Percentiles rank a stretch among this genome's conserved stretches.
These are phyloP conservation scores for Acanthopagrus latus DNA, from an alignment of 2,797 vertebrate genomes.

Conservation along the genomic window DNA sequence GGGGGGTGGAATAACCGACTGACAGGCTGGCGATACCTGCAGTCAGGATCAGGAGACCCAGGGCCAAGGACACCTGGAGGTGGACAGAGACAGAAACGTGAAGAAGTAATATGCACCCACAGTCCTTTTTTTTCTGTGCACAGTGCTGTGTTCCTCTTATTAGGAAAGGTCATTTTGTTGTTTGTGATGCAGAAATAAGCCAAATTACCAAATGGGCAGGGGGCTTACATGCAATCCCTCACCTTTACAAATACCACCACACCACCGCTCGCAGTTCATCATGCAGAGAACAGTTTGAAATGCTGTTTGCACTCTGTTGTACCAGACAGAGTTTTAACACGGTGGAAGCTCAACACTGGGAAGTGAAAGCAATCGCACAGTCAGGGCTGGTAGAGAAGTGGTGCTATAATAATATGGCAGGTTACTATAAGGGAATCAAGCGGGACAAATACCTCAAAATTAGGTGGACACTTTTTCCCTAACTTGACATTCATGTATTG, in stretches of 20 bases:
- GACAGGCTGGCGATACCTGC: conserved; percentile 88
- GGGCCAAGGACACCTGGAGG: conserved; percentile 88
- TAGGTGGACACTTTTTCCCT: background rate
- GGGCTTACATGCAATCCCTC: conserved; percentile 37
- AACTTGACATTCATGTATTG: background rate
- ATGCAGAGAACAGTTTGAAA: conserved; percentile 39
- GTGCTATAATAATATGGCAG: background rate
- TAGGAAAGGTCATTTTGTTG: conserved; percentile 71
- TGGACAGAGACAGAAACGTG: conserved; percentile 21
- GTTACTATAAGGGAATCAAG: background rate
- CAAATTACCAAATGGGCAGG: conserved; percentile 39
- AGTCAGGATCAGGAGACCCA: conserved; percentile 87
- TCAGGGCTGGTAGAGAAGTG: background rate
- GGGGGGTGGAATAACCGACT: conserved; percentile 89
- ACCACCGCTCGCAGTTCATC: conserved; percentile 55
- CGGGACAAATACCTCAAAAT: background rate
- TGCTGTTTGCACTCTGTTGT: conserved; percentile 33
- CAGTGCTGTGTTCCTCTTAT: conserved; percentile 32
- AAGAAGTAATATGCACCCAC: conserved; percentile 9
- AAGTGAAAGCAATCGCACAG: conserved; percentile 19
- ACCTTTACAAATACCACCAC: conserved; percentile 66
- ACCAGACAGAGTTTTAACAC: background rate
- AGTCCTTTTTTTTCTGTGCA: conserved; percentile 28
- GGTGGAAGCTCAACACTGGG: conserved; percentile 26
- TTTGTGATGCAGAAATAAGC: conserved; percentile 60